A percentile compares a stretch with the other conserved stretches of the same genome.
These are phyloP conservation scores for Unio delphinus DNA, from an alignment of 2,888 invertebrate genomes.

Conservation along the genomic window DNA sequence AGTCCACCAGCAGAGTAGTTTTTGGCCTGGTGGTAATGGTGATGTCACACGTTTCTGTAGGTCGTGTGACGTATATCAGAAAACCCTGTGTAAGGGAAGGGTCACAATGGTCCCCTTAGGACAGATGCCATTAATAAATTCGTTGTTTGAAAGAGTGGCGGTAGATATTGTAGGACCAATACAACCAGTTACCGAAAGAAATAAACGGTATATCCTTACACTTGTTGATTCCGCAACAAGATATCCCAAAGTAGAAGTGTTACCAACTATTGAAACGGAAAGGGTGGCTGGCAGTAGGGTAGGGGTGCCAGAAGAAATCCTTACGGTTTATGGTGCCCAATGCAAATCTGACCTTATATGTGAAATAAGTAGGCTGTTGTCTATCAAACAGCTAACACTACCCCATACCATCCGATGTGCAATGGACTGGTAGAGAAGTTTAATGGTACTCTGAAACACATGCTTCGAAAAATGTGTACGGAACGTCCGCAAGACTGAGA, in stretches of 20 bases:
- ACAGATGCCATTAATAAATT: not conserved
- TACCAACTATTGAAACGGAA: constrained; percentile 2
- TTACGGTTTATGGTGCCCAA: not conserved
- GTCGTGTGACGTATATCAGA: not conserved
- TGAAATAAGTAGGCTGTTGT: constrained; percentile 5
- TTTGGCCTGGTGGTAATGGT: no score
- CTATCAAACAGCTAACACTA: not conserved
- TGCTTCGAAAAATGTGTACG: constrained; percentile 25
- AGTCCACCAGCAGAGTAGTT: no score
- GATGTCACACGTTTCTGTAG: not conserved
- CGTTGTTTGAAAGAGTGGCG: not conserved
- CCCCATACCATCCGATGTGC: constrained; percentile 6
- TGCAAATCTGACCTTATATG: constrained; percentile 1
- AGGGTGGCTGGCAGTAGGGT: not conserved
- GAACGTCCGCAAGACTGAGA: constrained; percentile 34
- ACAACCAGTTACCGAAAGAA: not conserved
- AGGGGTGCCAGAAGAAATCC: constrained; percentile 1
- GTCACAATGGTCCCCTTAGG: not conserved
- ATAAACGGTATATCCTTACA: not conserved
- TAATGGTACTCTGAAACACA: constrained; percentile 32
- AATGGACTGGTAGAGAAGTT: constrained; percentile 35
- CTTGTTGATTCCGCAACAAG: not conserved
- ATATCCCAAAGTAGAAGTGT: not conserved
- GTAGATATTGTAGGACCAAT: not conserved
- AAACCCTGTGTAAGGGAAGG: not conserved